Evolutionary conservation across 2,113 vertebrate genomes (phyloP).

Genomic region (Corydoras sp.): DNA sequence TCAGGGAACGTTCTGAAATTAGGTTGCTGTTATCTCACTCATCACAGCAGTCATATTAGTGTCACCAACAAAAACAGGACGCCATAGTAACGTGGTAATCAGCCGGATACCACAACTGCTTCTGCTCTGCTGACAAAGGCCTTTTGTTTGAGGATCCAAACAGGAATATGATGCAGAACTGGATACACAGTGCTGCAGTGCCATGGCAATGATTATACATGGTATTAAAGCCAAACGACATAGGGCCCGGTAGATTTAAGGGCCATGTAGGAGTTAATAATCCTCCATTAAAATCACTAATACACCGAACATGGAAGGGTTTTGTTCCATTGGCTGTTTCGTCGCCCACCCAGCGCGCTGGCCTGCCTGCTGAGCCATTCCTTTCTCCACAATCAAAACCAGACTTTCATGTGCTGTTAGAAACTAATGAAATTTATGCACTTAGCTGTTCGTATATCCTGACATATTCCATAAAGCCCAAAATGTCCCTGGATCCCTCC

Average conservation of each 20-base stretch:
- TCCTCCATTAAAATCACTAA: constrained; percentile 32
- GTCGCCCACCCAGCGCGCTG: constrained; percentile 17
- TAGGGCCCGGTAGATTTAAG: constrained; percentile 27
- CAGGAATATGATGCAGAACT: constrained; percentile 16
- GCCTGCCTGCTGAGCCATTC: constrained; percentile 22
- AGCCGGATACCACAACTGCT: constrained; percentile 6
- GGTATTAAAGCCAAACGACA: constrained; percentile 23
- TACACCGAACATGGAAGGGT: constrained; percentile 18
- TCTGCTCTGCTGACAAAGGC: constrained; percentile 6
- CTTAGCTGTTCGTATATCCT: constrained; percentile 12
- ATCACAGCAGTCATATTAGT: constrained; percentile 10
- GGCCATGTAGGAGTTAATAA: constrained; percentile 27
- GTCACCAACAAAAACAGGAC: constrained; percentile 22
- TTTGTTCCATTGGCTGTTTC: constrained; percentile 17
- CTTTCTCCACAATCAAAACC: constrained; percentile 29
- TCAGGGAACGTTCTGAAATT: constrained; percentile 6
- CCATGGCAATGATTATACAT: constrained; percentile 30
- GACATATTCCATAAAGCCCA: constrained; percentile 27
- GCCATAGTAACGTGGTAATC: constrained; percentile 19
- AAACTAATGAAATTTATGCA: constrained; percentile 27
- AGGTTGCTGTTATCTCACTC: constrained; percentile 12
- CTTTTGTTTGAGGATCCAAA: constrained; percentile 11
- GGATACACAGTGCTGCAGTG: constrained; percentile 5
- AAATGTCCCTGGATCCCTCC: constrained; percentile 23
- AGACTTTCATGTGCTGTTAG: constrained; percentile 24